Evolutionary conservation across 1,140 invertebrate species (phyloP).

Genomic region (Metopolophium dirhodum): DNA sequence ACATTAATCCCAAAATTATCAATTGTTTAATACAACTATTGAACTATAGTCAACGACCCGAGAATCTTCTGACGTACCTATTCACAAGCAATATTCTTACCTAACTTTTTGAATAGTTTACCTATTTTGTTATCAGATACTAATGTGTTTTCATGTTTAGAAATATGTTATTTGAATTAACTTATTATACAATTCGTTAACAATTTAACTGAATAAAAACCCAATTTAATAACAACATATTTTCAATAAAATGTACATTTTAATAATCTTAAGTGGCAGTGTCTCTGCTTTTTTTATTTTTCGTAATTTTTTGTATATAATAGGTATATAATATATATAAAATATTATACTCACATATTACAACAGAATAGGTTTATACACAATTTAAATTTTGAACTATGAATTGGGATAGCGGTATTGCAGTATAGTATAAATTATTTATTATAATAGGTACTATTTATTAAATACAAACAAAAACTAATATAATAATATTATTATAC

Average conservation of each 20-base stretch:
- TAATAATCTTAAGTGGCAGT: not conserved
- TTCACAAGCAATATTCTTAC: not conserved
- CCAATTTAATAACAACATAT: not conserved
- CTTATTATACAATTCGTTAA: not conserved
- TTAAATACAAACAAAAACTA: not conserved
- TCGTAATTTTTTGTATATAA: too few relatives aligned
- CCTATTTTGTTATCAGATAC: not conserved
- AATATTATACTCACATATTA: too few relatives aligned
- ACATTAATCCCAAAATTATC: not conserved
- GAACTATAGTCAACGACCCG: not conserved
- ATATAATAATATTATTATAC: not conserved
- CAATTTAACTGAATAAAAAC: not conserved
- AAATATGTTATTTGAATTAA: slow-evolving; percentile 1
- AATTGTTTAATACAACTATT: not conserved
- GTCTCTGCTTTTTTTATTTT: not conserved
- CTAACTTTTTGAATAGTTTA: not conserved
- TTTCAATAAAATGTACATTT: not conserved
- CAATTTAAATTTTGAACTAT: too few relatives aligned
- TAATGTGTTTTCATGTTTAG: not conserved
- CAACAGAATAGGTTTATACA: too few relatives aligned
- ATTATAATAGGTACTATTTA: not conserved
- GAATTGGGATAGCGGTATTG: not conserved
- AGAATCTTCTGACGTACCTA: not conserved
- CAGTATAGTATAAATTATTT: not conserved
- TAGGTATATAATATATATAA: too few relatives aligned